Evolutionary conservation across 2,113 vertebrate genomes (phyloP).

Genomic region (Chloropsis cyanopogon): DNA sequence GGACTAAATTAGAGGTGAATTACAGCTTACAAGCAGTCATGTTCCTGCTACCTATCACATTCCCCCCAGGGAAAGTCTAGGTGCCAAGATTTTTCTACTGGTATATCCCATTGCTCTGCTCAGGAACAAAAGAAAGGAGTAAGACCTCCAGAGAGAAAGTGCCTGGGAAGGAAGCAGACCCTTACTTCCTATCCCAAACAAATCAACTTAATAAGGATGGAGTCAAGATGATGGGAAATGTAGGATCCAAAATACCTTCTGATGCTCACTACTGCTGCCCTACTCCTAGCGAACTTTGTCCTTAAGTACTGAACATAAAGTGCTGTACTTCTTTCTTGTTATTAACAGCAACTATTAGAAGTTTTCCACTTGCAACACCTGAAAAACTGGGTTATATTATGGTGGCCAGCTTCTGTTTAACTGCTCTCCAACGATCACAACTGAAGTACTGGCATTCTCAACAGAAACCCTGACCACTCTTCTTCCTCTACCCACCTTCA

Average conservation of each 20-base stretch:
- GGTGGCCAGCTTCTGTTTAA: background rate
- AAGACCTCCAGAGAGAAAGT: background rate
- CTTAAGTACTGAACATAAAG: background rate
- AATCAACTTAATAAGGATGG: background rate
- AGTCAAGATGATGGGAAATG: background rate
- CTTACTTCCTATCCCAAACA: background rate
- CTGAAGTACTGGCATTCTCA: background rate
- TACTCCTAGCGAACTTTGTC: background rate
- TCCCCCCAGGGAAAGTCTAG: background rate
- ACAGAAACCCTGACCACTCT: background rate
- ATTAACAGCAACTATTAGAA: background rate
- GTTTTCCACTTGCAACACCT: background rate
- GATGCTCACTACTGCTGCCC: background rate
- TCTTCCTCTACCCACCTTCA: background rate
- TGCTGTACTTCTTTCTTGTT: background rate
- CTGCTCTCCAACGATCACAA: background rate
- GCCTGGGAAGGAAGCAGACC: background rate
- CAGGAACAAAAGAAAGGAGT: background rate
- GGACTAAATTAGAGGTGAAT: background rate
- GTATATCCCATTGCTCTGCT: accelerated
- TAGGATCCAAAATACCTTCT: background rate
- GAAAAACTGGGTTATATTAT: background rate
- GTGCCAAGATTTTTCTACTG: background rate
- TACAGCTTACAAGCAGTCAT: background rate
- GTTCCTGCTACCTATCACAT: background rate